phyloP scores from a whole-genome alignment of 2,113 vertebrate genomes.

The Psilopsiagon aurifrons region DNA sequence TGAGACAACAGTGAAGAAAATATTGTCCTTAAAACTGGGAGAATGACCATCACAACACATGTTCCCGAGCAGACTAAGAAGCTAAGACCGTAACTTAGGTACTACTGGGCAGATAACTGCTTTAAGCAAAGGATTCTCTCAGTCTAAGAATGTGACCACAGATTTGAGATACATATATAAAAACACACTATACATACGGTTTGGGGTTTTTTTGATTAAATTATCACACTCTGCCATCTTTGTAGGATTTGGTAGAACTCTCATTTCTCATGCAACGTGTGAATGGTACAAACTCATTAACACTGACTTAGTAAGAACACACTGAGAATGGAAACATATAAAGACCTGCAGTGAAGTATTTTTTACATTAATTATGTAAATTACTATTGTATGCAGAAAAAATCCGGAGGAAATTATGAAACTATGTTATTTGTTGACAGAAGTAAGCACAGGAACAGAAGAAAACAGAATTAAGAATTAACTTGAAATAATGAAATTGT shows the following conservation, averaged over 20 bases:
- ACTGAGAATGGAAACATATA: background rate
- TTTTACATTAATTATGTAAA: background rate
- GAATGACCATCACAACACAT: background rate
- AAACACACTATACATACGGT: background rate
- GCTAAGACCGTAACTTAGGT: background rate
- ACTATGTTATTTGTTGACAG: background rate
- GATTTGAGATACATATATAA: background rate
- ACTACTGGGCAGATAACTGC: background rate
- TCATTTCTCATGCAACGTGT: background rate
- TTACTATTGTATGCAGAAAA: background rate
- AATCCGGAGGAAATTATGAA: background rate
- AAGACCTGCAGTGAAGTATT: background rate
- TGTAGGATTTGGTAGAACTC: background rate
- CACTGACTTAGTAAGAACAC: background rate
- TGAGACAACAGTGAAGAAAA: background rate
- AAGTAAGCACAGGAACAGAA: background rate
- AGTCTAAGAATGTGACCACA: background rate
- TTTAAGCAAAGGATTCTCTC: background rate
- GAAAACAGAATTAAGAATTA: background rate
- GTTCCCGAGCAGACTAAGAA: background rate
- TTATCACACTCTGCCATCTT: background rate
- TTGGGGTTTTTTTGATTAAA: background rate
- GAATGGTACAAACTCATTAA: background rate
- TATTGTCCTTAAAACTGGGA: background rate
- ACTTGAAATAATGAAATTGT: background rate